These are phyloP conservation scores for Toxostoma redivivum DNA, from an alignment of 2,113 vertebrate genomes.

Conservation along the genomic window DNA sequence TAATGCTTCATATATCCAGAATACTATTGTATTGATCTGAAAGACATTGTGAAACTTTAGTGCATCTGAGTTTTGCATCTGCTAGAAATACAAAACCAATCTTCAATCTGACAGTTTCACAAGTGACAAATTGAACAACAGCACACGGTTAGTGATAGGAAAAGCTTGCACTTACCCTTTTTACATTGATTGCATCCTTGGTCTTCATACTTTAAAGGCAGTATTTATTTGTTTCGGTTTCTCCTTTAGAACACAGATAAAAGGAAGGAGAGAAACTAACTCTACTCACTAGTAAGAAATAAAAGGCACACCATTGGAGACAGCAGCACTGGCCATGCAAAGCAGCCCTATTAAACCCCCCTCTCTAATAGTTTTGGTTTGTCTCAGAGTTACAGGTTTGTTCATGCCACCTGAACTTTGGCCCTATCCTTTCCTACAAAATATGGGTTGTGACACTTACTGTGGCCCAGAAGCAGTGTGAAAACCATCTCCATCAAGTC, in stretches of 20 bases:
- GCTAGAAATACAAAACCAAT: neutral
- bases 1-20: neutral
- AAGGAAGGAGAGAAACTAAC: neutral
- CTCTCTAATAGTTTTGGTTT: neutral
- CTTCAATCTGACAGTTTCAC: neutral
- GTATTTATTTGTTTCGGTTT: neutral
- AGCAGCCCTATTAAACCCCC: accelerated
- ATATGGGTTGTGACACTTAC: neutral
- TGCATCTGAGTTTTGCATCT: neutral
- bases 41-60: neutral
- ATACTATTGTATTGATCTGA: neutral
- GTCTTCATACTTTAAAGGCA: neutral
- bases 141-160: neutral
- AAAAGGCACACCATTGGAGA: neutral
- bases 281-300: neutral
- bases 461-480: neutral
- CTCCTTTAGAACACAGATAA: neutral
- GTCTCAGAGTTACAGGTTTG: neutral
- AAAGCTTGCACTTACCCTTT: neutral
- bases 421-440: neutral
- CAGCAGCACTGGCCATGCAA: neutral
- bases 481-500: neutral
- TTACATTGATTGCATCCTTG: neutral
- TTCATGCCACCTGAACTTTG: neutral
- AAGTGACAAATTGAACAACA: neutral